A percentile compares a stretch with the other conserved stretches of the same genome.
These are phyloP conservation scores for Drosophila trapezifrons DNA, from an alignment of 1,140 invertebrate genomes.

Conservation along the genomic window DNA sequence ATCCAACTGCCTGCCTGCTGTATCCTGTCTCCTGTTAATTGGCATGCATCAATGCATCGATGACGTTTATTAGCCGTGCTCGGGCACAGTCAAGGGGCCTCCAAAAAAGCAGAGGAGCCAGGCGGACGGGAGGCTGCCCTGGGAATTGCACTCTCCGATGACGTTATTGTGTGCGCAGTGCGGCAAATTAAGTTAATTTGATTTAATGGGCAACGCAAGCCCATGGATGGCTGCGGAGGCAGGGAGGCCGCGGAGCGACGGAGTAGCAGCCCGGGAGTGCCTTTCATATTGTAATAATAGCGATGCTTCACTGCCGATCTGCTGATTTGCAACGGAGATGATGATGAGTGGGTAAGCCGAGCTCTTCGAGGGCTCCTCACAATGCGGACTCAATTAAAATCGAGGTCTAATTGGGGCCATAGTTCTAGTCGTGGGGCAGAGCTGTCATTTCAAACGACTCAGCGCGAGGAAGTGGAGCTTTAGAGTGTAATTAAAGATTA, in stretches of 20 bases:
- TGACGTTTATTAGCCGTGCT: constrained; percentile 79
- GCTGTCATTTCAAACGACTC: not conserved
- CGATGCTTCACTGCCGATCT: constrained; percentile 9
- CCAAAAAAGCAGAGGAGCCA: not conserved
- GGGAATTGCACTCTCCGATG: constrained; percentile 50
- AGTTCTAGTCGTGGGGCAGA: not conserved
- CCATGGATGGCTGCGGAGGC: constrained; percentile 1
- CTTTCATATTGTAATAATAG: constrained; percentile 21
- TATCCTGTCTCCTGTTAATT: constrained; percentile 52
- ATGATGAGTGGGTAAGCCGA: constrained; percentile 2
- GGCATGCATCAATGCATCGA: constrained; percentile 80
- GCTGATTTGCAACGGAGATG: constrained; percentile 2
- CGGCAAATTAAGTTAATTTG: constrained; percentile 78
- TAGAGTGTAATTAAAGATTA: not conserved
- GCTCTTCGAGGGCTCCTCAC: not conserved
- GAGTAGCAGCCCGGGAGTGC: not conserved
- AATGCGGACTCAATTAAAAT: constrained; percentile 27
- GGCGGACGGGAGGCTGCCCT: not conserved
- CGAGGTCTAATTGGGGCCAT: not conserved
- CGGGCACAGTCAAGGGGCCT: constrained; percentile 54
- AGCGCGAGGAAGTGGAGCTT: not conserved
- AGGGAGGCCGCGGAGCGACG: no score
- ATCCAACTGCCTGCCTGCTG: constrained; percentile 3
- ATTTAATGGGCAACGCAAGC: constrained; percentile 61
- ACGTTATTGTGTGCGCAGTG: constrained; percentile 74